These are phyloP conservation scores for Poecile montanus DNA, from an alignment of 2,797 vertebrate genomes.

Conservation along the genomic window DNA sequence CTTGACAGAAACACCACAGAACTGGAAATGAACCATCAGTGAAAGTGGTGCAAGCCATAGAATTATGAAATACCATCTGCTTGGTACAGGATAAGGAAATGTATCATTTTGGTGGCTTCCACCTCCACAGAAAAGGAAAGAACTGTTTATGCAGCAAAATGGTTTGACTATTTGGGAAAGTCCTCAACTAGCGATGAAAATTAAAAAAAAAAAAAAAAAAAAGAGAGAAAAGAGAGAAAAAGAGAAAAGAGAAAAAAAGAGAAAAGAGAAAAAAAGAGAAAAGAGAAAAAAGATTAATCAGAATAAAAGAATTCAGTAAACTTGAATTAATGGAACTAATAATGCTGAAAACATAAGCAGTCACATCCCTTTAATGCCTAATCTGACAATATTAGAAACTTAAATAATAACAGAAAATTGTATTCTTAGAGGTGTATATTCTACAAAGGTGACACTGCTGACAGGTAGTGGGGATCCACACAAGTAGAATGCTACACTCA, in stretches of 20 bases:
- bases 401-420: background rate
- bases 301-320: background rate
- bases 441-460: background rate
- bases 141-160: background rate
- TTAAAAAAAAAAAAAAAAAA: background rate
- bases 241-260: background rate
- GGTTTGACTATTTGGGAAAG: background rate
- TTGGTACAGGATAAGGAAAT: background rate
- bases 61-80: constrained; percentile 21
- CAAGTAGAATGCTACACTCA: background rate
- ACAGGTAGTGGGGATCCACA: background rate
- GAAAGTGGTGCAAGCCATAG: background rate
- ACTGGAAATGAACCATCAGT: constrained; percentile 14
- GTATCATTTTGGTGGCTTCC: background rate
- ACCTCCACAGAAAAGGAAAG: constrained; percentile 14
- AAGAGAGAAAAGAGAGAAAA: background rate
- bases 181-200: background rate
- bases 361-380: background rate
- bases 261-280: background rate
- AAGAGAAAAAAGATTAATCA: background rate
- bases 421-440: background rate
- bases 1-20: background rate
- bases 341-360: background rate
- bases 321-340: background rate
- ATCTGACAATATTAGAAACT: background rate